A percentile compares a stretch with the other conserved stretches of the same genome.
Evolutionary conservation across 2,888 invertebrate genomes (phyloP).

Genomic region (Dysmachus trigonus): DNA sequence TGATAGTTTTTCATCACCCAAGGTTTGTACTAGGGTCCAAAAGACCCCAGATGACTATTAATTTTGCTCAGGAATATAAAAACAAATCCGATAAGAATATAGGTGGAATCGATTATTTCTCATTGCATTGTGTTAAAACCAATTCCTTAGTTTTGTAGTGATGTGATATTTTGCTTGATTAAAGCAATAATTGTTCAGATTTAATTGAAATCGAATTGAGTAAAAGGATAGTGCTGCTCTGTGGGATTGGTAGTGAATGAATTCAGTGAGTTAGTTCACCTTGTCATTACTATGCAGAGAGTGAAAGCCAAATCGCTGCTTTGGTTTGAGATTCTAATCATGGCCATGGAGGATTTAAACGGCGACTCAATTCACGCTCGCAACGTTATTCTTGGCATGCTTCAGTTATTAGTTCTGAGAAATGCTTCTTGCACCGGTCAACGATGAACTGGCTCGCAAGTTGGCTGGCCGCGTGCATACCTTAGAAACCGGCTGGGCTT

Average conservation of each 20-base stretch:
- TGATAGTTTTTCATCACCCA: too few species aligned
- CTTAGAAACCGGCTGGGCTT: conserved; percentile 12
- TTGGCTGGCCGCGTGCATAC: not conserved
- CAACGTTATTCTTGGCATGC: not conserved
- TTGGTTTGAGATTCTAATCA: conserved; percentile 15
- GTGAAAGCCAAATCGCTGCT: conserved; percentile 13
- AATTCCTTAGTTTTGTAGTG: not conserved
- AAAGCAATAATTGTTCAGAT: not conserved
- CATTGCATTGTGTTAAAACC: not conserved
- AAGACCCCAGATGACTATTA: too few species aligned
- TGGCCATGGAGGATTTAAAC: not conserved
- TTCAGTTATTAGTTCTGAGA: conserved; percentile 23
- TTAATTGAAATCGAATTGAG: not conserved
- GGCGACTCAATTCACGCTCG: not conserved
- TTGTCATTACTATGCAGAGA: not conserved
- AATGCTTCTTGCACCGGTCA: not conserved
- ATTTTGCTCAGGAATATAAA: too few species aligned
- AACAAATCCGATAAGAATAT: too few species aligned
- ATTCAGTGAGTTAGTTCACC: not conserved
- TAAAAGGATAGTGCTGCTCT: not conserved
- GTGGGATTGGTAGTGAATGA: not conserved
- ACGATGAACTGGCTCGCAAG: not conserved
- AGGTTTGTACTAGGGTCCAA: too few species aligned
- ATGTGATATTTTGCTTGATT: not conserved
- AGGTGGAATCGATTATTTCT: not conserved